A percentile compares a stretch with the other conserved stretches of the same genome.
phyloP scores from a whole-genome alignment of 2,113 vertebrate genomes.

The Sinocyclocheilus maitianheensis region DNA sequence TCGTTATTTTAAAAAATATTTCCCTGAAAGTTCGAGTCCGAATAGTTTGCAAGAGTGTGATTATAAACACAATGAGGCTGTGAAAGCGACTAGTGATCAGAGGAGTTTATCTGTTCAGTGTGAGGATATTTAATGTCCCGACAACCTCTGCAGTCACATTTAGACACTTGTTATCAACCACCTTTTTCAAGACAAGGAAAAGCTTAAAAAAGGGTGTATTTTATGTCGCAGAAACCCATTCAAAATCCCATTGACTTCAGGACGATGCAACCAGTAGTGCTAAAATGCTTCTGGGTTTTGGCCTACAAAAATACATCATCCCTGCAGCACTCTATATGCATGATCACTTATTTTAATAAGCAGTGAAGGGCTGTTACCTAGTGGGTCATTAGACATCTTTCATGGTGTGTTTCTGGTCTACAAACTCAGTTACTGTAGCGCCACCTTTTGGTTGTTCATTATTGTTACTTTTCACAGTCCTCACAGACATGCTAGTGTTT shows the following conservation, averaged over 20 bases:
- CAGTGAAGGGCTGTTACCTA: not conserved
- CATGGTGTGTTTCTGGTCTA: not conserved
- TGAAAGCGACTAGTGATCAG: no score
- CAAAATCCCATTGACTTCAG: not conserved
- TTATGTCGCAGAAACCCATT: not conserved
- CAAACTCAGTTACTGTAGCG: not conserved
- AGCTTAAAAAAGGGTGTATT: not conserved
- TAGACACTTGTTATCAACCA: no score
- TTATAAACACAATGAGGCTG: no score
- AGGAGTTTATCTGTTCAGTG: no score
- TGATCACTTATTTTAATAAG: not conserved
- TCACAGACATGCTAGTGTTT: not conserved
- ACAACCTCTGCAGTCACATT: no score
- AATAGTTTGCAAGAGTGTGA: no score
- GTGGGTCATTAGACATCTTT: not conserved
- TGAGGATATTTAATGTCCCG: no score
- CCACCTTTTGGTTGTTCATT: constrained; percentile 17
- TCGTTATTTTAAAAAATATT: no score
- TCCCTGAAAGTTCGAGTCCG: no score
- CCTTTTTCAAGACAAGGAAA: not conserved
- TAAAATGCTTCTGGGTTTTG: not conserved
- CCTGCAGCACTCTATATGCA: not conserved
- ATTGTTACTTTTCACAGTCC: no score
- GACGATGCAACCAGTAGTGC: not conserved
- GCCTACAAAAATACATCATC: not conserved